Base-by-base conservation (phyloP, 2,113 vertebrate genomes). In the Salvelinus namaycush region DNA sequence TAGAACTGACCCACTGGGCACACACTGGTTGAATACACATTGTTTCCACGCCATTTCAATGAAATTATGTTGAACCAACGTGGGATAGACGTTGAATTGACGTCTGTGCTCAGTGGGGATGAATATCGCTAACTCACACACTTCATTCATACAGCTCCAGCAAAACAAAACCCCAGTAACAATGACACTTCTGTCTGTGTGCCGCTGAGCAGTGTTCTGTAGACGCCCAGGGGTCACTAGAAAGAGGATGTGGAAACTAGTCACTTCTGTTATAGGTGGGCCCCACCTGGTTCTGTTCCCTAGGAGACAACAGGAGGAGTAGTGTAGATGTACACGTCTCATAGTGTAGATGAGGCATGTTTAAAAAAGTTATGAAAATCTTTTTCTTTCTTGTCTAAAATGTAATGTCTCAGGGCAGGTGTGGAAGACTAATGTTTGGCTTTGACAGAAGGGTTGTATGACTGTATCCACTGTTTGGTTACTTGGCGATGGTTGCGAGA, bases 171-270 rank as follows among this genome's bases (percentile, higher is more conserved):
- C 14, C 14, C 67, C 39, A 3, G 31, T 29, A 76, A 85, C 81
- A 84, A 86, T 76, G 68, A 77, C 39, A 26, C 79, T 57, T 60
- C 18, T 3, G 11, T 72, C 6, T 64, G 49, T 18, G 18, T 24
- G 44, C 20, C 8, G 8, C 2, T 48, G 73, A 26, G 68, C 27
- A 75, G 69, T 71, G 70, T 29, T 22, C 73, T 0, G 14, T 73
- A 64, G 57, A 31, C 20, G 13, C 64, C 51, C 75, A 81, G 77
- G 66, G 67, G 80, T 74, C 18, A 14, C 77, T 54, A 68, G 87
- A 91, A 92, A 91, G 73, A 70, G 84, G 90, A 92, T 89, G 89
- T 88, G 90, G 89, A 84, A 83, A 14, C 85, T 90, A 29, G 84
- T 86, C 88, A 86, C 89, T 90, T 91, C 87, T 84, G 85, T 87